phyloP scores from a whole-genome alignment of 2,888 invertebrate genomes.

The Ornithoptera alexandrae region DNA sequence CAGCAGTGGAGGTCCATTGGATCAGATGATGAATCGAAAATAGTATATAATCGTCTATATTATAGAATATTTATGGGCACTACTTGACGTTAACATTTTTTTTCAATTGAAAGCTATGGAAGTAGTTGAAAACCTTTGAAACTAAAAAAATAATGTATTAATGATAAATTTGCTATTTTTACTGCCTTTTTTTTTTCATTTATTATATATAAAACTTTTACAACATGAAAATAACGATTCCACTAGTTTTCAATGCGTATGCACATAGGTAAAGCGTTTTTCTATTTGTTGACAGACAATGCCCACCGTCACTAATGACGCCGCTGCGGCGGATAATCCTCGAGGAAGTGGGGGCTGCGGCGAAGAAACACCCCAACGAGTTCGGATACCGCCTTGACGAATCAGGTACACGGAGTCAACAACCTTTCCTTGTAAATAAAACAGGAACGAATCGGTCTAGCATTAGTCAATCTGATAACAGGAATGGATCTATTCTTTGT shows the following conservation, averaged over 20 bases:
- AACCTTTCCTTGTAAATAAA: slow-evolving; percentile 18
- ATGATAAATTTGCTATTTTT: too few species aligned
- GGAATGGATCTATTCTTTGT: slow-evolving; percentile 11
- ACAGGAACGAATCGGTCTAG: slow-evolving; percentile 4
- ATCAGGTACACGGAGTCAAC: slow-evolving; percentile 72
- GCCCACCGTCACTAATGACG: slow-evolving; percentile 84
- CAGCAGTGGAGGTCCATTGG: too few species aligned
- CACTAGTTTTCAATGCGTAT: slow-evolving; percentile 2
- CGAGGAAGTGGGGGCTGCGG: slow-evolving; percentile 82
- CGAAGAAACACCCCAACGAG: slow-evolving; percentile 82
- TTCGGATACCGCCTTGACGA: slow-evolving; percentile 83
- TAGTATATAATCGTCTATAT: too few species aligned
- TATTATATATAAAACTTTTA: too few species aligned
- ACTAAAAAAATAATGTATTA: too few species aligned
- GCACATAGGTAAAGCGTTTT: slow-evolving; percentile 5
- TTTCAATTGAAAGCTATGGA: too few species aligned
- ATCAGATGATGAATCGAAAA: too few species aligned
- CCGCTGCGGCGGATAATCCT: slow-evolving; percentile 84
- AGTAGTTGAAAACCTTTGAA: too few species aligned
- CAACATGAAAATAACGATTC: background rate
- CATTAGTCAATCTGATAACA: slow-evolving; percentile 16
- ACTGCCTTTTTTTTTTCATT: too few species aligned
- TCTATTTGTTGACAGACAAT: slow-evolving; percentile 78
- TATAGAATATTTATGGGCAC: too few species aligned
- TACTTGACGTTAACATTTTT: too few species aligned